A percentile compares a stretch with the other conserved stretches of the same genome.
These are phyloP conservation scores for Meliscaeva auricollis DNA, from an alignment of 2,888 invertebrate species.

Conservation along the genomic window DNA sequence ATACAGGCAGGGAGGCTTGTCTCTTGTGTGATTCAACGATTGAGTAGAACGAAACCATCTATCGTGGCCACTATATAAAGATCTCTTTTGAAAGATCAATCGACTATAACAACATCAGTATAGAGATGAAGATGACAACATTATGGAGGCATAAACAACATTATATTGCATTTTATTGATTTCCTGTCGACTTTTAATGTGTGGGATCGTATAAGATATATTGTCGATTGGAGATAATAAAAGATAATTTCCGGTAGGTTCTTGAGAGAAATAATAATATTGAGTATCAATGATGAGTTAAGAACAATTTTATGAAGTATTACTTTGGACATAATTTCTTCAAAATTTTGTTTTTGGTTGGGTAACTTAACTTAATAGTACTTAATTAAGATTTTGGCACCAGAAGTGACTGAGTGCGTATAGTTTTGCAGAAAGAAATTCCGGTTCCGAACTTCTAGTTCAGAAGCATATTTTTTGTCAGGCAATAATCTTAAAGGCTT, in stretches of 20 bases:
- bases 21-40: not conserved
- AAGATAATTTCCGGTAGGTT: conserved; percentile 5
- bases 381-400: too few species aligned
- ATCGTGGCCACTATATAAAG: conserved; percentile 31
- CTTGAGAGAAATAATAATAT: not conserved
- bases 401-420: too few species aligned
- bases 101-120: conserved; percentile 16
- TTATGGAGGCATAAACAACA: not conserved
- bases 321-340: too few species aligned
- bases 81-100: conserved; percentile 11
- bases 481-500: too few species aligned
- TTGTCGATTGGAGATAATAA: not conserved
- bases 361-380: too few species aligned
- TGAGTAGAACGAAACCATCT: conserved; percentile 14
- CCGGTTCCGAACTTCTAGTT: too few species aligned
- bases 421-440: too few species aligned
- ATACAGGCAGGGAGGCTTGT: conserved; percentile 28
- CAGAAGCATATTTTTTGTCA: too few species aligned
- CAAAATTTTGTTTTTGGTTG: too few species aligned
- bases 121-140: conserved; percentile 44
- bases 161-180: conserved; percentile 33
- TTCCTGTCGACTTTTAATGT: conserved; percentile 47
- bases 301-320: too few species aligned
- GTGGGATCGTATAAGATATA: conserved; percentile 18
- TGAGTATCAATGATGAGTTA: not conserved